phyloP scores from a whole-genome alignment of 2,888 invertebrate genomes.

The Dynastes tityus region DNA sequence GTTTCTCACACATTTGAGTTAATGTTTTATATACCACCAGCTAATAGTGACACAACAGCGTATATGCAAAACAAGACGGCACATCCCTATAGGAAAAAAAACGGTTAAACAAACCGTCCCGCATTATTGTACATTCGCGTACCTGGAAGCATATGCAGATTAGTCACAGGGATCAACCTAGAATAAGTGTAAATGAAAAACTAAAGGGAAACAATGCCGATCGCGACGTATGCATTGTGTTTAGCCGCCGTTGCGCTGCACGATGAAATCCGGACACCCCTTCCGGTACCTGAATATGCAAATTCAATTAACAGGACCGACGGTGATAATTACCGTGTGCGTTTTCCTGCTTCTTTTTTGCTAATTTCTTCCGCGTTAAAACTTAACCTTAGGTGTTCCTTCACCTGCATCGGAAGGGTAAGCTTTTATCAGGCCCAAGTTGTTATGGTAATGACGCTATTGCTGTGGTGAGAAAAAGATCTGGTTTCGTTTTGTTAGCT shows the following conservation, averaged over 20 bases:
- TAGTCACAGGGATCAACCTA: constrained; percentile 64
- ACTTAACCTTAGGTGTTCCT: constrained; percentile 53
- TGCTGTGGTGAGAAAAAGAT: constrained; percentile 2
- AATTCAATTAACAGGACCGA: constrained; percentile 64
- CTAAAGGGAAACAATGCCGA: constrained; percentile 63
- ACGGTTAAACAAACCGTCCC: constrained; percentile 45
- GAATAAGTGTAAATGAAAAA: constrained; percentile 63
- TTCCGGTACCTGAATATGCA: constrained; percentile 64
- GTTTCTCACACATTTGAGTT: background rate
- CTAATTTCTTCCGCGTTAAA: constrained; percentile 48
- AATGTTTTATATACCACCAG: background rate
- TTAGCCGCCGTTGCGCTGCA: constrained; percentile 48
- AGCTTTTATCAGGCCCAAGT: background rate
- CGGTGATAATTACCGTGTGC: constrained; percentile 62
- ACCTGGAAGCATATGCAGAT: constrained; percentile 65
- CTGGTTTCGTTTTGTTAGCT: background rate
- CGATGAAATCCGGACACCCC: constrained; percentile 38
- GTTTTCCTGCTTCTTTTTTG: constrained; percentile 40
- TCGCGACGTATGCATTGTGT: constrained; percentile 60
- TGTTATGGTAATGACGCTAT: constrained; percentile 15
- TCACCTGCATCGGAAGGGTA: constrained; percentile 56
- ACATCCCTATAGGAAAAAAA: constrained; percentile 26
- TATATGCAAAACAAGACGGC: constrained; percentile 18
- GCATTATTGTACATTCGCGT: constrained; percentile 27
- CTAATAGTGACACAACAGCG: constrained; percentile 17